Percentiles rank a stretch among this genome's conserved stretches.
phyloP scores from a whole-genome alignment of 2,113 vertebrate genomes.

The Toxotes chatareus region DNA sequence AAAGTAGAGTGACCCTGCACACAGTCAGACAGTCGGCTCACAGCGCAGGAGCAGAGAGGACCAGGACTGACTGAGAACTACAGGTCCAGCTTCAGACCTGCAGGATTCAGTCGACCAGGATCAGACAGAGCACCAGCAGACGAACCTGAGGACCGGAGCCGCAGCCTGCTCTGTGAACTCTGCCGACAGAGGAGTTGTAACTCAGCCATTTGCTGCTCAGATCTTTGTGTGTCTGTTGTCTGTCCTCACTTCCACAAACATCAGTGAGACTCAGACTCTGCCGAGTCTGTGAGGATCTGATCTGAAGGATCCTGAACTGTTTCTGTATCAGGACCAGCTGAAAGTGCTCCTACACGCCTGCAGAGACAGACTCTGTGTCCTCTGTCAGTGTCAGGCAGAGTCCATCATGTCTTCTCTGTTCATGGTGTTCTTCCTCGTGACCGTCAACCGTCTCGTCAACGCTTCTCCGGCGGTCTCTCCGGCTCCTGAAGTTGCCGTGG shows the following conservation, averaged over 20 bases:
- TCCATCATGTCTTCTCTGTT: conserved; percentile 89
- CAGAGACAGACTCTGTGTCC: not conserved
- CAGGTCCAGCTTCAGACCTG: not conserved
- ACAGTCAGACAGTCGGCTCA: conserved; percentile 50
- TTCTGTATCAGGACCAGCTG: not conserved
- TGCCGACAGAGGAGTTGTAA: not conserved
- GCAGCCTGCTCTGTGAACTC: not conserved
- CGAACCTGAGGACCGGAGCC: not conserved
- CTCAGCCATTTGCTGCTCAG: not conserved
- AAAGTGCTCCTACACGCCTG: not conserved
- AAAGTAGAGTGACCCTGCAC: conserved; percentile 83
- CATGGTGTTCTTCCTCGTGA: conserved; percentile 86
- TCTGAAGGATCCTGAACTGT: not conserved
- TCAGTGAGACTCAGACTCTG: not conserved
- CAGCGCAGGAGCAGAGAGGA: conserved; percentile 17
- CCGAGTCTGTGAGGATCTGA: not conserved
- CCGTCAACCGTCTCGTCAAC: conserved; percentile 83
- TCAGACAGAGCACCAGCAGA: not conserved
- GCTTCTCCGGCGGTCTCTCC: conserved; percentile 81
- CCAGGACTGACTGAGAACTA: not conserved
- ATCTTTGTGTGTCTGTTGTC: not conserved
- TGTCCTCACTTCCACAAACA: not conserved
- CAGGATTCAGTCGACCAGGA: not conserved
- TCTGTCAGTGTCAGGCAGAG: not conserved
- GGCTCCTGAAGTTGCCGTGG: not conserved